Base-by-base conservation (phyloP, 2,797 vertebrate genomes). In the Pipistrellus pygmaeus region DNA sequence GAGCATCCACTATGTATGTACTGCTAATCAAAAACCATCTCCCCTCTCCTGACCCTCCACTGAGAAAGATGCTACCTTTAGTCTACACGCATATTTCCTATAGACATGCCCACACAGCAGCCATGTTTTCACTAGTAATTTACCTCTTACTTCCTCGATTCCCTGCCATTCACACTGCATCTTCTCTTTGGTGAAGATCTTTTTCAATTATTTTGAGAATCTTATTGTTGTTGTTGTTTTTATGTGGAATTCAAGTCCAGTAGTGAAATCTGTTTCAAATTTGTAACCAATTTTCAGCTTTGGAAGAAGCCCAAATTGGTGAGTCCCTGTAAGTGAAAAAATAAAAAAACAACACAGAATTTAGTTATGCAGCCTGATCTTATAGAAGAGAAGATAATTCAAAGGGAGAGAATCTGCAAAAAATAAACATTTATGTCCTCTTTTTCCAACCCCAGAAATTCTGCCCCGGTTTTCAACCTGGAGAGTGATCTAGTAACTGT, bases 241-340 rank as follows among this genome's bases (percentile, higher is more conserved):
- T 90, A 95, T 78, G 86, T 88, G 51, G 44, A 53, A 17, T 91
- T 95, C 81, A 90, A 86, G 64, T 94, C 90, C 93, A 94, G 93
- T 80, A 93, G 72, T 95, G 77, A 96, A 96, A 94, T 95, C 90
- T 97, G 90, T 93, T 97, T 95, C 77, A 32, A 88, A 95, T 96
- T 94, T 97, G 80, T 95, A 96, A 96, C 94, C 27, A 2, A 66
- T 90, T 95, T 96, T 92, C 80, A 96, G 68, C 46, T 92, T 80
- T 94, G 90, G 94, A 97, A 68, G 82, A 95, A 95, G 72, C 69
- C 84, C 90, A 94, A 94, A 96, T 75, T 93, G 90, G 85, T 94
- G 93, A 93, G 73, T 77, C 41, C 55, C 95, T 96, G 8, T 66
- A 73, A 93, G 62, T 44, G 57, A 77, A 92, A 75, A 77, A 38